Evolutionary conservation across 2,888 invertebrate species (phyloP).

Genomic region (Zygogramma bicolorata): DNA sequence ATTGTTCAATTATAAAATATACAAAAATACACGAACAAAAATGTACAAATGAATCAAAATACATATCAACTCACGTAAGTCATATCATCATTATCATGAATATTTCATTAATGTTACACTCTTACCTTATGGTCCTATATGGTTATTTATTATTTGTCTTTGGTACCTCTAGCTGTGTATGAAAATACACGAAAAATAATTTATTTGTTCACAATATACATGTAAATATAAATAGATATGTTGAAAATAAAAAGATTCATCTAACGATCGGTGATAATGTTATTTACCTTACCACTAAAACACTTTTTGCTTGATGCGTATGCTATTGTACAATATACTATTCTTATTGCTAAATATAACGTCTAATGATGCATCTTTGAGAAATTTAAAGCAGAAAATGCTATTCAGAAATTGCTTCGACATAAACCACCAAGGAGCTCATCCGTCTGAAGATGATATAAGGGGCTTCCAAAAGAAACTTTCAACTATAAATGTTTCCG

Average conservation of each 20-base stretch:
- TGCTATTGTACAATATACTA: background rate
- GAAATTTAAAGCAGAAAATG: background rate
- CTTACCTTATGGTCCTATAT: background rate
- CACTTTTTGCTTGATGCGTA: background rate
- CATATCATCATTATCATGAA: no score
- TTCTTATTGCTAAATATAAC: background rate
- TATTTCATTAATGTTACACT: background rate
- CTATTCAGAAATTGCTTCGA: background rate
- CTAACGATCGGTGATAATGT: background rate
- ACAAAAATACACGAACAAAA: no score
- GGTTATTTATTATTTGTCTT: conserved; percentile 32
- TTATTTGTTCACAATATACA: conserved; percentile 21
- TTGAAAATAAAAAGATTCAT: conserved; percentile 26
- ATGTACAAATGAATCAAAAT: no score
- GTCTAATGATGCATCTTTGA: background rate
- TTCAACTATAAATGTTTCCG: no score
- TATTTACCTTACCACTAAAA: background rate
- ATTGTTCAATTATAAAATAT: no score
- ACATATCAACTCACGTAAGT: no score
- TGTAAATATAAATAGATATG: conserved; percentile 30
- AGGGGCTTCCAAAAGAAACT: background rate
- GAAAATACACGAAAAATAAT: conserved; percentile 28
- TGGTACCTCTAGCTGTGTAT: conserved; percentile 40
- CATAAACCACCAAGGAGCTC: background rate
- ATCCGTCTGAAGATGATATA: background rate